Conservation (phyloP, 2,888 invertebrate species). For the Parnassius mnemosyne region DNA sequence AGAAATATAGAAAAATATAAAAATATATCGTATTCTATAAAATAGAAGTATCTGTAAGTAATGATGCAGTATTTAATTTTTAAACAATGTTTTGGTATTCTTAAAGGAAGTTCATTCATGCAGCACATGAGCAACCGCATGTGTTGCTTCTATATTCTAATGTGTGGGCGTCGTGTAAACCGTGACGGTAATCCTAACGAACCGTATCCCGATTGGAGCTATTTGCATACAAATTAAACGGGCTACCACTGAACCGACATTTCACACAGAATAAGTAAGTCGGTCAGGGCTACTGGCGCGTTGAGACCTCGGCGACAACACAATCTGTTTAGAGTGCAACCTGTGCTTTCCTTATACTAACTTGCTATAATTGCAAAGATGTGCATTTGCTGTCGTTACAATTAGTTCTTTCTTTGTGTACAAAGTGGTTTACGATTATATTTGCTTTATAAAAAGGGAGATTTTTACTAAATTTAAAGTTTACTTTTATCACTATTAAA, state of each 20-base stretch:
- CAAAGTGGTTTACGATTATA: too few relatives aligned
- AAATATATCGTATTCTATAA: too few relatives aligned
- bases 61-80: too few relatives aligned
- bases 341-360: not conserved
- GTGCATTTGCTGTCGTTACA: too few relatives aligned
- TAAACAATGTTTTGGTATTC: too few relatives aligned
- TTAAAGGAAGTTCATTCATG: not conserved
- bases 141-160: conserved; percentile 34
- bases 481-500: too few relatives aligned
- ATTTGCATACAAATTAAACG: conserved; percentile 77
- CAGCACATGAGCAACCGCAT: not conserved
- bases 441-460: too few relatives aligned
- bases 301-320: not conserved
- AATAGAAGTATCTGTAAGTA: too few relatives aligned
- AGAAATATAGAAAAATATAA: too few relatives aligned
- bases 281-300: conserved; percentile 36
- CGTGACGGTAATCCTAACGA: conserved; percentile 26
- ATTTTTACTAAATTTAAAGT: too few relatives aligned
- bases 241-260: conserved; percentile 59
- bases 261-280: conserved; percentile 68
- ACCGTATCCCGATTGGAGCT: conserved; percentile 37
- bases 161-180: conserved; percentile 33
- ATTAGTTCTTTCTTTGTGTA: too few relatives aligned
- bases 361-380: too few relatives aligned
- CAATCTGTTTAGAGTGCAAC: conserved; percentile 12